Percentiles rank a stretch among this genome's conserved stretches.
These are phyloP conservation scores for Hermetia illucens DNA, from an alignment of 1,140 invertebrate species.

Conservation along the genomic window DNA sequence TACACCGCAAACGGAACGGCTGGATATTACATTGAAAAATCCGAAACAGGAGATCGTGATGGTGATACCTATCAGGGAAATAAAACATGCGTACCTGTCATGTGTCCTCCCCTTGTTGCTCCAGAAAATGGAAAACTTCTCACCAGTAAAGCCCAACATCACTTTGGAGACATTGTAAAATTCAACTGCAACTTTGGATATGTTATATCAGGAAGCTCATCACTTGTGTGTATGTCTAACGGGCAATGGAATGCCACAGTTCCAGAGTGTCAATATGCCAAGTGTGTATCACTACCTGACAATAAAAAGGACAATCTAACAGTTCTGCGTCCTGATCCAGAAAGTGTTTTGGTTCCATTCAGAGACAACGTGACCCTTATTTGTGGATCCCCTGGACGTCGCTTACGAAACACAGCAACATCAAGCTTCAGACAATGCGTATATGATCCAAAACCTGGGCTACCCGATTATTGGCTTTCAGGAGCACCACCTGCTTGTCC, in stretches of 20 bases:
- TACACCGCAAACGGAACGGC: constrained; percentile 83
- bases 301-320: constrained; percentile 73
- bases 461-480: constrained; percentile 85
- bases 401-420: constrained; percentile 62
- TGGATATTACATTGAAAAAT: constrained; percentile 65
- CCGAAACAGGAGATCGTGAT: constrained; percentile 74
- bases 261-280: constrained; percentile 84
- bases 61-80: constrained; percentile 83
- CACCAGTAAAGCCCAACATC: constrained; percentile 64
- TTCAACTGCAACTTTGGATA: constrained; percentile 96
- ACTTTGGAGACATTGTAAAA: constrained; percentile 78
- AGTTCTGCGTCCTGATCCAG: constrained; percentile 57
- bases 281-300: constrained; percentile 79
- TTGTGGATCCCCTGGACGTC: constrained; percentile 61
- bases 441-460: constrained; percentile 81
- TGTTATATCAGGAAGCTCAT: constrained; percentile 71
- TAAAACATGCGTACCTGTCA: constrained; percentile 87
- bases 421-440: constrained; percentile 84
- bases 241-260: constrained; percentile 88
- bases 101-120: constrained; percentile 65
- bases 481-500: constrained; percentile 74
- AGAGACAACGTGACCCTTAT: constrained; percentile 77
- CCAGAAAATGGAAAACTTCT: constrained; percentile 84
- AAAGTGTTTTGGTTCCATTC: constrained; percentile 72
- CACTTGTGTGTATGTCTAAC: constrained; percentile 74